phyloP scores from a whole-genome alignment of 2,888 invertebrate genomes.

The Drosophila lutescens region DNA sequence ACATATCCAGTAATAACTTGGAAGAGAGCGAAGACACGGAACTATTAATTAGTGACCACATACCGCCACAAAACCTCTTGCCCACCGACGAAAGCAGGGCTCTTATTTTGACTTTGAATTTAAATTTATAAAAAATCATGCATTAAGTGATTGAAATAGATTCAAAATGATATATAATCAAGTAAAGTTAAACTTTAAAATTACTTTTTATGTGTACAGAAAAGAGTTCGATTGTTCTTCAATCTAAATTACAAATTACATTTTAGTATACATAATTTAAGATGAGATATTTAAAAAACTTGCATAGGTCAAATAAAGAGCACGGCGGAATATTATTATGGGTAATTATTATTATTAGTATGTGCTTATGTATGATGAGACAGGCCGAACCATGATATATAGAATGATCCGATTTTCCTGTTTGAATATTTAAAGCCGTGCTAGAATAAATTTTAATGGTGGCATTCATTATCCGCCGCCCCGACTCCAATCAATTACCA shows the following conservation, averaged over 20 bases:
- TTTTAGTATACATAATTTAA: no score
- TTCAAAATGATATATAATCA: not conserved
- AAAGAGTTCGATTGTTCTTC: no score
- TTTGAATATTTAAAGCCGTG: conserved; percentile 5
- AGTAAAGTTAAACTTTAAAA: no score
- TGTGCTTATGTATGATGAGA: conserved; percentile 8
- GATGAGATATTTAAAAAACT: no score
- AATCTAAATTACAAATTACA: no score
- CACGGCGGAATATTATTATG: not conserved
- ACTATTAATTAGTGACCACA: conserved; percentile 9
- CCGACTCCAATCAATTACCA: conserved; percentile 81
- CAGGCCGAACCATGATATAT: conserved; percentile 15
- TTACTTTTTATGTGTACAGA: no score
- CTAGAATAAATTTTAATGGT: conserved; percentile 7
- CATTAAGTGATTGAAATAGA: not conserved
- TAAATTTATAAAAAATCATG: not conserved
- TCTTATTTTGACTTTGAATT: not conserved
- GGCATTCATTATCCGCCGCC: conserved; percentile 4
- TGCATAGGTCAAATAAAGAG: not conserved
- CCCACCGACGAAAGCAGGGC: conserved; percentile 13
- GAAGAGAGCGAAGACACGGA: conserved; percentile 6
- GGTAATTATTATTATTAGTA: not conserved
- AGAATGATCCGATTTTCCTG: conserved; percentile 3
- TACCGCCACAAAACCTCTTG: conserved; percentile 9
- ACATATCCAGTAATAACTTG: conserved; percentile 81